A percentile compares a stretch with the other conserved stretches of the same genome.
These are phyloP conservation scores for Cerastoderma edule DNA, from an alignment of 2,888 invertebrate species.

Conservation along the genomic window DNA sequence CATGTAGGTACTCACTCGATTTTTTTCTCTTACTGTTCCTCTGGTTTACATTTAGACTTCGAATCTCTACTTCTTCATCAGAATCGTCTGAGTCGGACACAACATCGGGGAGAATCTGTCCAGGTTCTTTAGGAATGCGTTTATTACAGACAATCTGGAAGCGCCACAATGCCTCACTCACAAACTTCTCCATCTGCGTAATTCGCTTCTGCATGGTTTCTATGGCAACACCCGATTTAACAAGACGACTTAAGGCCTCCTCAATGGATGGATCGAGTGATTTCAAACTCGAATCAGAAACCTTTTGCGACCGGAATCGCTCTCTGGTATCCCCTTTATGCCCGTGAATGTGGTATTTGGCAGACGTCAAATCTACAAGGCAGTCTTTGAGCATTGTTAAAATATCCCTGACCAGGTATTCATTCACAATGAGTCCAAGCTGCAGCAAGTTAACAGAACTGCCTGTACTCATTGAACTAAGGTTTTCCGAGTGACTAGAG, in stretches of 20 bases:
- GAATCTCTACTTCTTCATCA: conserved; percentile 57
- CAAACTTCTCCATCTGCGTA: conserved; percentile 84
- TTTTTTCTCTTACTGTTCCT: conserved; percentile 41
- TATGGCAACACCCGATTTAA: conserved; percentile 69
- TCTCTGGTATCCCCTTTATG: conserved; percentile 58
- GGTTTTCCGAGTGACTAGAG: conserved; percentile 50
- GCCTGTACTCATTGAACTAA: conserved; percentile 63
- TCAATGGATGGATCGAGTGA: conserved; percentile 66
- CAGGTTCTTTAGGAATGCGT: conserved; percentile 70
- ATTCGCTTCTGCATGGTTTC: conserved; percentile 81
- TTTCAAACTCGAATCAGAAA: conserved; percentile 22
- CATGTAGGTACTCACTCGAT: conserved; percentile 40
- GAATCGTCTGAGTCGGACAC: conserved; percentile 60
- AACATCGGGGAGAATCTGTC: conserved; percentile 70
- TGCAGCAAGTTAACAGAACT: conserved; percentile 58
- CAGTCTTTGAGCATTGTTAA: conserved; percentile 77
- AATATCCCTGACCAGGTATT: conserved; percentile 78
- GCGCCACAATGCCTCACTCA: conserved; percentile 90
- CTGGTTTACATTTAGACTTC: conserved; percentile 27
- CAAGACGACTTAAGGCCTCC: conserved; percentile 64
- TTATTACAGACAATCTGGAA: conserved; percentile 87
- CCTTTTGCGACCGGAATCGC: conserved; percentile 38
- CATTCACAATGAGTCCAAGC: conserved; percentile 77
- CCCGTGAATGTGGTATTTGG: conserved; percentile 69
- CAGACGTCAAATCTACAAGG: conserved; percentile 73